Evolutionary conservation across 2,113 vertebrate species (phyloP).

Genomic region (Xiphorhynchus elegans): DNA sequence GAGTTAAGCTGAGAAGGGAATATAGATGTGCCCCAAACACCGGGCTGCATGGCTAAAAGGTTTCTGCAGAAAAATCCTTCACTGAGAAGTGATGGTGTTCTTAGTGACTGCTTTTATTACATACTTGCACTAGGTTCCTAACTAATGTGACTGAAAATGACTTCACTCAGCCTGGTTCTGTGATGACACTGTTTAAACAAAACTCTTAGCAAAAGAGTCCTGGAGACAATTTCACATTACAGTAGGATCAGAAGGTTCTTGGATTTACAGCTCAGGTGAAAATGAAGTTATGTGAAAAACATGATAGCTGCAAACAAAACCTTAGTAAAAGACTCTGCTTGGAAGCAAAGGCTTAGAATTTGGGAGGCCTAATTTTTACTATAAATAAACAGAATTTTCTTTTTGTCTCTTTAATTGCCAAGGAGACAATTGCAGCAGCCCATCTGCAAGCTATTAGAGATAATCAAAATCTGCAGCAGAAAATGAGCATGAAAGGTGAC

Average conservation of each 20-base stretch:
- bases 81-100: not conserved
- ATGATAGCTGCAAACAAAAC: not conserved
- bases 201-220: not conserved
- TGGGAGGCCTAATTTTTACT: not conserved
- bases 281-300: not conserved
- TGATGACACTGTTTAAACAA: not conserved
- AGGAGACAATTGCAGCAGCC: not conserved
- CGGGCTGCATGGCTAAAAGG: not conserved
- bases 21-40: not conserved
- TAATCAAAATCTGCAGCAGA: not conserved
- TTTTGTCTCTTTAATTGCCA: not conserved
- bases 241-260: not conserved
- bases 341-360: not conserved
- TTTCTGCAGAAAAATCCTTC: not conserved
- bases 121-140: not conserved
- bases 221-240: not conserved
- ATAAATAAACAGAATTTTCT: not conserved
- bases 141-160: not conserved
- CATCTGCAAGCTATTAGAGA: not conserved
- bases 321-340: not conserved
- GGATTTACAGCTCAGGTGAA: not conserved
- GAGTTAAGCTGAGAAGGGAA: not conserved
- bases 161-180: not conserved
- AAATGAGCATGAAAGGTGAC: not conserved
- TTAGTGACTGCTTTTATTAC: not conserved